phyloP scores from a whole-genome alignment of 2,113 vertebrate species.

The Haemorhous mexicanus region DNA sequence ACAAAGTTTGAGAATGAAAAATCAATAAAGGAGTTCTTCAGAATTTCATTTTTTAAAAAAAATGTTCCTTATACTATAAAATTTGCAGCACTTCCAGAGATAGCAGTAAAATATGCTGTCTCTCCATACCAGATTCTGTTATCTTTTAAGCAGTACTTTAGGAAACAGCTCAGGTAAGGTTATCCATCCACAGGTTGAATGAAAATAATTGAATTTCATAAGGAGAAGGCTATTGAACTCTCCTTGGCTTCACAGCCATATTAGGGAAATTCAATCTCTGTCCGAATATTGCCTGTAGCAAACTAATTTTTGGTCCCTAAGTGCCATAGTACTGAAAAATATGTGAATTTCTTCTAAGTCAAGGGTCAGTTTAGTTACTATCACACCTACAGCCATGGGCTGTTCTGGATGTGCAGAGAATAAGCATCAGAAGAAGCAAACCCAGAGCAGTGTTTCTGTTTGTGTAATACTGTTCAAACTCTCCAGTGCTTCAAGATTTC shows the following conservation, averaged over 20 bases:
- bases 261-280: slow-evolving; percentile 55
- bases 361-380: slow-evolving; percentile 21
- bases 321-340: slow-evolving; percentile 5
- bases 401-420: not conserved
- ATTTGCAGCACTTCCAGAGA: not conserved
- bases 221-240: slow-evolving; percentile 30
- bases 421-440: not conserved
- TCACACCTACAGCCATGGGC: not conserved
- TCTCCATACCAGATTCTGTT: not conserved
- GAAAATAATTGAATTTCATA: slow-evolving; percentile 38
- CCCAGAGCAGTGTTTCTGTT: not conserved
- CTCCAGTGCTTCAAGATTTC: not conserved
- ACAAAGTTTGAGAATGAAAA: not conserved
- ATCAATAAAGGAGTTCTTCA: not conserved
- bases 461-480: not conserved
- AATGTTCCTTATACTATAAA: not conserved
- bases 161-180: slow-evolving; percentile 13
- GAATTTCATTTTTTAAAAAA: not conserved
- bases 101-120: not conserved
- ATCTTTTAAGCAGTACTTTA: not conserved
- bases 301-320: slow-evolving; percentile 32
- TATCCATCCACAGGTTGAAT: slow-evolving; percentile 11
- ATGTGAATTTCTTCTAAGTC: slow-evolving; percentile 9
- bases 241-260: slow-evolving; percentile 20
- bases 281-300: slow-evolving; percentile 27